phyloP scores from a whole-genome alignment of 2,797 vertebrate genomes.

The Xyrichtys novacula region DNA sequence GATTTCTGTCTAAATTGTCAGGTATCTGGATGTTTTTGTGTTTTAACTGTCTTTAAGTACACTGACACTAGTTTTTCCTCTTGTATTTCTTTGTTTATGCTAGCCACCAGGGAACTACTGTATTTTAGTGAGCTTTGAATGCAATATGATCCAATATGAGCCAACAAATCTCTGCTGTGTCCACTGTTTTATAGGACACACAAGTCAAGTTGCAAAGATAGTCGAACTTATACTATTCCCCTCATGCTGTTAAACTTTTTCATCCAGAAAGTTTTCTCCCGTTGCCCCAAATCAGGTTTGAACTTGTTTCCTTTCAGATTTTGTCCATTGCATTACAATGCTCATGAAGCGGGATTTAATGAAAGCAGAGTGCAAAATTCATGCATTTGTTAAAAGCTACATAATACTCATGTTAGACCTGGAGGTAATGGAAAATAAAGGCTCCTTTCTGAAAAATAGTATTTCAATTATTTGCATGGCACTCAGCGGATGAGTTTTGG shows the following conservation, averaged over 20 bases:
- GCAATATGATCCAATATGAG: no score
- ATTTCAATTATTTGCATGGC: constrained; percentile 42
- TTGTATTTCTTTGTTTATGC: no score
- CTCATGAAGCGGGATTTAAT: constrained; percentile 23
- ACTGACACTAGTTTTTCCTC: no score
- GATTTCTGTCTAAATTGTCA: no score
- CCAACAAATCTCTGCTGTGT: no score
- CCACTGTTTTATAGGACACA: no score
- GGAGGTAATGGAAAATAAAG: constrained; percentile 41
- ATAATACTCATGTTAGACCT: constrained; percentile 27
- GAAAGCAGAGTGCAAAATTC: constrained; percentile 17
- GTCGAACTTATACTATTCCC: not conserved
- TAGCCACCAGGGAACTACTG: no score
- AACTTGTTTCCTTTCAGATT: constrained; percentile 30
- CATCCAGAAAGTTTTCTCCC: not conserved
- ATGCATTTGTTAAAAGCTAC: constrained; percentile 38
- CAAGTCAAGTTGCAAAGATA: no score
- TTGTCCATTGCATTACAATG: not conserved
- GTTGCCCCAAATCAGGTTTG: constrained; percentile 9
- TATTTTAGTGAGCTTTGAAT: no score
- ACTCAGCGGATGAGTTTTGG: constrained; percentile 17
- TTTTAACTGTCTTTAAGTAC: no score
- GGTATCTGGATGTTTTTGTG: no score
- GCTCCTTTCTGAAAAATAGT: constrained; percentile 17
- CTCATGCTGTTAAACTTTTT: not conserved